Percentiles rank a stretch among this genome's conserved stretches.
These are phyloP conservation scores for Diacarnus erythraeanus DNA, from an alignment of 37 sponge, comb jelly and placozoan genomes.

Conservation along the genomic window DNA sequence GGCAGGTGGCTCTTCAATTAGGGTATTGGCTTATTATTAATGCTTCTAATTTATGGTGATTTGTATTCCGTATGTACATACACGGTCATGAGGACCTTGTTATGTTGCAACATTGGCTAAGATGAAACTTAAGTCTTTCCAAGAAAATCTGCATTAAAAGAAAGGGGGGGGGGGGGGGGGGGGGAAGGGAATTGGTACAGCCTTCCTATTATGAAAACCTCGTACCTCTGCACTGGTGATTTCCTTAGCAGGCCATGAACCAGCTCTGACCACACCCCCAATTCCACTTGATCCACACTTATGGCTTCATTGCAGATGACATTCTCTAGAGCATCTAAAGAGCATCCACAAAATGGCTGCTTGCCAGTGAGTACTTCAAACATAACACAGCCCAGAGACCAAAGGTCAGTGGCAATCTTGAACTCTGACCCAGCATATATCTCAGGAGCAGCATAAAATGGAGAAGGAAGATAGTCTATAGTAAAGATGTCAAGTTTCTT, in stretches of 20 bases:
- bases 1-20: too few species aligned
- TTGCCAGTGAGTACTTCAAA: conserved; percentile 43
- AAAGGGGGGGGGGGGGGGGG: too few species aligned
- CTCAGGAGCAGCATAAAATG: conserved; percentile 64
- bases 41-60: too few species aligned
- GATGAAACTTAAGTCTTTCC: too few species aligned
- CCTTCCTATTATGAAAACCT: too few species aligned
- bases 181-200: too few species aligned
- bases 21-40: too few species aligned
- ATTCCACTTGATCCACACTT: not conserved
- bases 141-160: too few species aligned
- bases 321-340: not conserved
- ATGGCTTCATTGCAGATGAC: not conserved
- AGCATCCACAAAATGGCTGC: not conserved
- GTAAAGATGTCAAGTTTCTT: not conserved
- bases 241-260: not conserved
- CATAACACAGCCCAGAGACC: conserved; percentile 60
- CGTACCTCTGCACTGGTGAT: conserved; percentile 14
- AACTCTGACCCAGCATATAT: conserved; percentile 3
- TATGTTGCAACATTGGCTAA: too few species aligned
- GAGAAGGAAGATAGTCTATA: conserved; percentile 15
- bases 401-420: conserved; percentile 41
- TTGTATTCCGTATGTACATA: too few species aligned
- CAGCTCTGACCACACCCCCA: not conserved
- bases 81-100: too few species aligned